A percentile compares a stretch with the other conserved stretches of the same genome.
Conservation (phyloP, 2,888 invertebrate genomes). For the Eugnorisma glareosa region DNA sequence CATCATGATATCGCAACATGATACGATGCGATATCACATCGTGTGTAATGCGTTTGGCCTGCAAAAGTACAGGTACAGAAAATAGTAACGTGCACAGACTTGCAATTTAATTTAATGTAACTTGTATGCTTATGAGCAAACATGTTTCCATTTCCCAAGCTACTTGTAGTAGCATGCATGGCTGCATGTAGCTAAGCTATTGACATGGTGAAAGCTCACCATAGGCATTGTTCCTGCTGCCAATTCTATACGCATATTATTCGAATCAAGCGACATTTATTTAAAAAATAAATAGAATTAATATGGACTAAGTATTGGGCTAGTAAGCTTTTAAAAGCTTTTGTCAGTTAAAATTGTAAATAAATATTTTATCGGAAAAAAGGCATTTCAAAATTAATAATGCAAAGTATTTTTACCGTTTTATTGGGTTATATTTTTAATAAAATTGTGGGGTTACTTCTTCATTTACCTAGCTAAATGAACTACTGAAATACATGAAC, state of each 20-base stretch:
- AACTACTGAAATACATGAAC: background rate
- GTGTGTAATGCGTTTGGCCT: background rate
- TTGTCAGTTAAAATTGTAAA: background rate
- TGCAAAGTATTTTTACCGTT: background rate
- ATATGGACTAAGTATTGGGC: background rate
- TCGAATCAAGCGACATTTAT: background rate
- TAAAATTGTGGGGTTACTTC: background rate
- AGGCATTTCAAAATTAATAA: background rate
- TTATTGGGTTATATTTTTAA: background rate
- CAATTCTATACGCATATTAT: background rate
- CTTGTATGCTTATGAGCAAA: background rate
- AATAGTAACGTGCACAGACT: background rate
- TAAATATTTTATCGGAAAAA: background rate
- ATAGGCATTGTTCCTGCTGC: background rate
- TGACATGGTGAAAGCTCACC: background rate
- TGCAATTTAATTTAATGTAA: background rate
- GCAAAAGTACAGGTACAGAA: accelerated
- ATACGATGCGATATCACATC: background rate
- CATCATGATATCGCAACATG: background rate
- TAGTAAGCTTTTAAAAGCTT: background rate
- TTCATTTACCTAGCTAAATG: background rate
- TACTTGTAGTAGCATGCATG: background rate
- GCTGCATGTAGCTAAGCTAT: background rate
- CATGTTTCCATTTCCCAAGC: background rate
- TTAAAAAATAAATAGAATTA: background rate